Conservation (phyloP, 2,888 invertebrate species). For the Melitaea athalia region DNA sequence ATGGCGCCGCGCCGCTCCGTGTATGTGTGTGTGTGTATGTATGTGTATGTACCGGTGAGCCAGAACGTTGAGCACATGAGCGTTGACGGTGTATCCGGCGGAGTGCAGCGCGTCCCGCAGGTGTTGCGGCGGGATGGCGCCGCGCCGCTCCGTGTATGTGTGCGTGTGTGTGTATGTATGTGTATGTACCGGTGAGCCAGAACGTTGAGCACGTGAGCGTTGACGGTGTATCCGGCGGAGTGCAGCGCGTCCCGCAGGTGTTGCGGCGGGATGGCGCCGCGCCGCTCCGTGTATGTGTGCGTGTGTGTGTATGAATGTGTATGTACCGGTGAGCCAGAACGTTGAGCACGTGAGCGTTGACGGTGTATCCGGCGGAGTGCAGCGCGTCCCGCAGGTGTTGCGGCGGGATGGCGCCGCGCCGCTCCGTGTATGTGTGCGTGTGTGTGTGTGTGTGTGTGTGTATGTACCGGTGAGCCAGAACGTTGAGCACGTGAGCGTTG, state of each 20-base stretch:
- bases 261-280: constrained; percentile 90
- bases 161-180: too few relatives aligned
- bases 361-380: constrained; percentile 93
- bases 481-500: constrained; percentile 94
- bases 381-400: constrained; percentile 93
- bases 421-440: too few relatives aligned
- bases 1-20: constrained; percentile 87
- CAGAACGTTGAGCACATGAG: constrained; percentile 92
- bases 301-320: too few relatives aligned
- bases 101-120: constrained; percentile 93
- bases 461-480: constrained; percentile 89
- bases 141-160: constrained; percentile 73
- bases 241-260: constrained; percentile 92
- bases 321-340: constrained; percentile 90
- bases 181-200: constrained; percentile 87
- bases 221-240: constrained; percentile 94
- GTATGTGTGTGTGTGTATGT: too few relatives aligned
- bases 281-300: constrained; percentile 47
- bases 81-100: constrained; percentile 95
- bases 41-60: constrained; percentile 85
- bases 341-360: constrained; percentile 95
- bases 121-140: constrained; percentile 90
- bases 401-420: constrained; percentile 89
- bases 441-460: too few relatives aligned
- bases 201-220: constrained; percentile 93